Conservation (phyloP, 2,797 vertebrate genomes). For the Catamblyrhynchus diadema region DNA sequence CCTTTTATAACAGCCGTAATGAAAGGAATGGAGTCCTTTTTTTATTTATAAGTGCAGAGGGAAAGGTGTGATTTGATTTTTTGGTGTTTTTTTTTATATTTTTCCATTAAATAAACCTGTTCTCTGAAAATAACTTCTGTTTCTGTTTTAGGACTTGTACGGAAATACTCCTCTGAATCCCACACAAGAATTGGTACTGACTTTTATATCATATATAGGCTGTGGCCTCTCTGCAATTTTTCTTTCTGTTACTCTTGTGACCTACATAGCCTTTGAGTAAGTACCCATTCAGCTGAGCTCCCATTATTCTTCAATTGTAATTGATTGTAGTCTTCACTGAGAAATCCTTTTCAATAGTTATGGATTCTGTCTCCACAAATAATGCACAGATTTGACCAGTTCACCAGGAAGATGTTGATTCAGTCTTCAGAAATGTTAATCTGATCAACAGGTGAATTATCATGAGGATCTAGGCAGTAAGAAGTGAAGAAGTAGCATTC, state of each 20-base stretch:
- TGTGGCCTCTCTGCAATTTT: constrained; percentile 92
- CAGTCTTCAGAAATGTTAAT: background rate
- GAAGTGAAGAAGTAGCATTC: background rate
- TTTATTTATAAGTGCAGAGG: background rate
- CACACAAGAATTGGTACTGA: constrained; percentile 80
- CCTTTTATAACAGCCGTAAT: background rate
- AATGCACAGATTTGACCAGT: background rate
- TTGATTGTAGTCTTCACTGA: background rate
- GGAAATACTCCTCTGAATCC: constrained; percentile 59
- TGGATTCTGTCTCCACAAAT: background rate
- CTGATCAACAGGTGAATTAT: background rate
- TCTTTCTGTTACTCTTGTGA: constrained; percentile 89
- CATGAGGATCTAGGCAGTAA: background rate
- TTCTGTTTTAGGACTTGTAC: constrained; percentile 81
- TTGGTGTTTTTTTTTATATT: rapidly evolving
- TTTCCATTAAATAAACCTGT: background rate
- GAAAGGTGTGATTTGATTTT: background rate
- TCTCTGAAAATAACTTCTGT: constrained; percentile 38
- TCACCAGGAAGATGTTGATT: background rate
- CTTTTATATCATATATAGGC: constrained; percentile 92
- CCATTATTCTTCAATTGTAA: background rate
- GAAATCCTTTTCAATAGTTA: background rate
- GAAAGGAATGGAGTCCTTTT: background rate
- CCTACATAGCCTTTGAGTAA: constrained; percentile 94
- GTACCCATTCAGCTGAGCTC: constrained; percentile 54